phyloP scores from a whole-genome alignment of 2,797 vertebrate genomes.

The Tokudaia muenninki region DNA sequence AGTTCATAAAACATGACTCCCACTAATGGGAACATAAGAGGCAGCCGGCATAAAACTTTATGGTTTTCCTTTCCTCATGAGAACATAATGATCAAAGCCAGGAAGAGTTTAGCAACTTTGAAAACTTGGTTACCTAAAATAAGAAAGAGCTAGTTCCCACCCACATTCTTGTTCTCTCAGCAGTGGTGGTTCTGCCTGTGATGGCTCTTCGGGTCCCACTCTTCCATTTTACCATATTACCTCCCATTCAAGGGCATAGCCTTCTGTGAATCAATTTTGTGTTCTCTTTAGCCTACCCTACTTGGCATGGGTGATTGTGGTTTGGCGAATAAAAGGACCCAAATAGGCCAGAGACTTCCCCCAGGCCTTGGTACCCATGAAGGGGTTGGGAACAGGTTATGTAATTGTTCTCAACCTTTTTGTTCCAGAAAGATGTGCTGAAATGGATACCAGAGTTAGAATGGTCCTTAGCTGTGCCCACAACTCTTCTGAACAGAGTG shows the following conservation, averaged over 20 bases:
- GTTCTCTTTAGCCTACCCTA: not conserved
- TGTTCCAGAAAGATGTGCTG: conserved; percentile 55
- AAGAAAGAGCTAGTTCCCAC: not conserved
- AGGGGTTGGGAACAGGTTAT: conserved; percentile 49
- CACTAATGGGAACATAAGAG: conserved; percentile 44
- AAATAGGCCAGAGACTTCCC: not conserved
- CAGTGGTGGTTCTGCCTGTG: conserved; percentile 47
- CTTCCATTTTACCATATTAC: conserved; percentile 30
- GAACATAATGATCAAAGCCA: conserved; percentile 55
- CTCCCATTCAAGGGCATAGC: not conserved
- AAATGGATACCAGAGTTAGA: conserved; percentile 56
- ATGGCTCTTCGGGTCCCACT: not conserved
- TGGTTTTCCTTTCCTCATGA: not conserved
- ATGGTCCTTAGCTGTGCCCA: conserved; percentile 38
- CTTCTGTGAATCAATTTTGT: not conserved
- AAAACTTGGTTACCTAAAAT: not conserved
- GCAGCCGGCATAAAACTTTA: conserved; percentile 16
- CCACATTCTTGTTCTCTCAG: not conserved
- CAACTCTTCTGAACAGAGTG: conserved; percentile 67
- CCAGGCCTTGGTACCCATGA: not conserved
- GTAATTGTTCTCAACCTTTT: conserved; percentile 56
- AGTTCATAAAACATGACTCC: conserved; percentile 35
- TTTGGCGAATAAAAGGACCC: conserved; percentile 43
- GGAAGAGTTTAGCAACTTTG: not conserved
- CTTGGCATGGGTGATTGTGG: not conserved